Evolutionary conservation across 2,888 invertebrate species (phyloP).

Genomic region (Clistopyga incitator): DNA sequence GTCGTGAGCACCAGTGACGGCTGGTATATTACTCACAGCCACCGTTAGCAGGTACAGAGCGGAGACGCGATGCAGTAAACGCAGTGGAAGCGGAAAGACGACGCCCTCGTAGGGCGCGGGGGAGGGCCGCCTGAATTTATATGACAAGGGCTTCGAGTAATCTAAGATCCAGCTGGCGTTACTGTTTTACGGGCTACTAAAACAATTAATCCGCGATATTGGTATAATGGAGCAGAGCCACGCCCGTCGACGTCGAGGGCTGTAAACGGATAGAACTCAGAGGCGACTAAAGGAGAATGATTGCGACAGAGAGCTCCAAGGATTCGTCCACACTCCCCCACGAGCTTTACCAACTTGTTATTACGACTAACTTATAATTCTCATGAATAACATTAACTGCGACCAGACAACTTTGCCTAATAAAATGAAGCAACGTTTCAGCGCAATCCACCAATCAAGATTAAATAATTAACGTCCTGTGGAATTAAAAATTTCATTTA

Average conservation of each 20-base stretch:
- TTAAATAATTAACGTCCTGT: too few relatives aligned
- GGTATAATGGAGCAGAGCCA: constrained; percentile 58
- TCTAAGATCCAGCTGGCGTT: constrained; percentile 70
- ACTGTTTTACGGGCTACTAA: constrained; percentile 68
- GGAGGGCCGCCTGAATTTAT: constrained; percentile 59
- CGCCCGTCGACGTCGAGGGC: constrained; percentile 32
- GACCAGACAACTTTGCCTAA: constrained; percentile 7
- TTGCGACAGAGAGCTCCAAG: constrained; percentile 16
- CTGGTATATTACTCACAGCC: constrained; percentile 41
- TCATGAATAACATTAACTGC: constrained; percentile 14
- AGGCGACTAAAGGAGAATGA: neutral
- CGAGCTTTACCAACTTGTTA: constrained; percentile 24
- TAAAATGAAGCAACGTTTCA: neutral
- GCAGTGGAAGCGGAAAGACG: constrained; percentile 44
- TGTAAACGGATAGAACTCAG: neutral
- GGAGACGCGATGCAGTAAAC: constrained; percentile 44
- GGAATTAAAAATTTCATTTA: too few relatives aligned
- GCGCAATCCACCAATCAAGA: neutral
- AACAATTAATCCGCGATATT: constrained; percentile 71
- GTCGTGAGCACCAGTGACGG: constrained; percentile 46
- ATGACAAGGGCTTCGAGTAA: constrained; percentile 60
- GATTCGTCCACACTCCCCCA: constrained; percentile 2
- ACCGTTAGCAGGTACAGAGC: constrained; percentile 10
- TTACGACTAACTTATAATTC: neutral
- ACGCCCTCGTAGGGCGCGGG: constrained; percentile 8